Evolutionary conservation across 2,797 vertebrate genomes (phyloP).

Genomic region (Hemitrygon akajei): DNA sequence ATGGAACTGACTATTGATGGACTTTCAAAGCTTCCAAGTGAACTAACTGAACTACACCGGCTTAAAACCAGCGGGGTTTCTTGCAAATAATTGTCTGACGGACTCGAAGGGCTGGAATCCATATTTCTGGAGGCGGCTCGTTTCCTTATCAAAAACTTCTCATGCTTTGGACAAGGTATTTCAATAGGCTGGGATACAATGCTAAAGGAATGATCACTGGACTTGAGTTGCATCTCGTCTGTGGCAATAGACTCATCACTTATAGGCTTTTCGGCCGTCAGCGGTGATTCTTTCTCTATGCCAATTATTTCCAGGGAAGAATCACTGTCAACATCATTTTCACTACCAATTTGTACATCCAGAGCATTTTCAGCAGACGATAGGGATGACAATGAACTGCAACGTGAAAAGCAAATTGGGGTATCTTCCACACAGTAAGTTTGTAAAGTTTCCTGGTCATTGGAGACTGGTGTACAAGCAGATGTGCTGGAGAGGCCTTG

Average conservation of each 20-base stretch:
- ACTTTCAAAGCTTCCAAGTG: constrained; percentile 90
- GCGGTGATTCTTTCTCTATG: constrained; percentile 54
- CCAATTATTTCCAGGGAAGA: constrained; percentile 91
- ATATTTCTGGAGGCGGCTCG: constrained; percentile 66
- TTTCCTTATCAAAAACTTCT: constrained; percentile 69
- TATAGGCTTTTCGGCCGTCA: not conserved
- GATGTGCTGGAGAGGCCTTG: constrained; percentile 49
- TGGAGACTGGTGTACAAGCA: constrained; percentile 54
- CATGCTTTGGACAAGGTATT: constrained; percentile 66
- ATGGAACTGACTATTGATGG: constrained; percentile 94
- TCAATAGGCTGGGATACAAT: constrained; percentile 65
- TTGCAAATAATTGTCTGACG: constrained; percentile 93
- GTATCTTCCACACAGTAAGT: constrained; percentile 84
- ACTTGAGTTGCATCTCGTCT: not conserved
- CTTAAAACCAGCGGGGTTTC: constrained; percentile 94
- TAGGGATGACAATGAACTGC: constrained; percentile 90
- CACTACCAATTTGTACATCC: constrained; percentile 79
- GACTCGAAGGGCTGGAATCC: constrained; percentile 88
- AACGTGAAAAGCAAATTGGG: constrained; percentile 87
- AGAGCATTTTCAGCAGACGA: constrained; percentile 79
- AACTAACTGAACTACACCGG: constrained; percentile 95
- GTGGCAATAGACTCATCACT: not conserved
- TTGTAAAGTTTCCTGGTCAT: constrained; percentile 73
- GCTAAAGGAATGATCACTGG: constrained; percentile 37
- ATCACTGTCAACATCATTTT: constrained; percentile 84